Evolutionary conservation across 2,797 vertebrate genomes (phyloP).

Genomic region (Sorex maritimensis): DNA sequence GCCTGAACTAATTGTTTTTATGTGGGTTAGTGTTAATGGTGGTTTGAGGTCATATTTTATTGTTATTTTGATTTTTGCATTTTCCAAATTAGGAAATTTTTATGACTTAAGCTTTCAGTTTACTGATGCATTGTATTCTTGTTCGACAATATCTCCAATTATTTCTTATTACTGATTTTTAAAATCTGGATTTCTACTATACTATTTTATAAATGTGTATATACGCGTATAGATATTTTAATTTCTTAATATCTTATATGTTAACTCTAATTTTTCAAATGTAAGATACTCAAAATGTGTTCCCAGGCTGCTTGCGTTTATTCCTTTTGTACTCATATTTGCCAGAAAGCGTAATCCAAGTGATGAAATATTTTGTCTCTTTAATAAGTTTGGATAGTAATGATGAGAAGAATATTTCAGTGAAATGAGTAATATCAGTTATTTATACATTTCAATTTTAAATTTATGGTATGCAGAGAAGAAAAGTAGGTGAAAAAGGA

Average conservation of each 20-base stretch:
- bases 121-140: neutral
- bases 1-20: too few species aligned
- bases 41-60: neutral
- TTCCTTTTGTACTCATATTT: neutral
- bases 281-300: neutral
- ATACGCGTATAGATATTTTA: neutral
- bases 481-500: neutral
- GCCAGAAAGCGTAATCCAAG: neutral
- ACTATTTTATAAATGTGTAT: neutral
- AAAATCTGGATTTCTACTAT: neutral
- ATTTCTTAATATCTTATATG: neutral
- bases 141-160: neutral
- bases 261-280: neutral
- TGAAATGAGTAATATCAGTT: neutral
- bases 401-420: neutral
- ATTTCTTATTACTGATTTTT: neutral
- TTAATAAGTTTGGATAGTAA: neutral
- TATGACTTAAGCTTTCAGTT: neutral
- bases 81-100: conserved; percentile 9
- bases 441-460: neutral
- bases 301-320: neutral
- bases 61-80: neutral
- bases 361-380: neutral
- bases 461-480: neutral
- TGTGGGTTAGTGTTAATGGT: too few species aligned